Evolutionary conservation across 2,113 vertebrate species (phyloP), one percentile per base, ranked within the genome.

Genomic region (Acinonyx jubatus): DNA sequence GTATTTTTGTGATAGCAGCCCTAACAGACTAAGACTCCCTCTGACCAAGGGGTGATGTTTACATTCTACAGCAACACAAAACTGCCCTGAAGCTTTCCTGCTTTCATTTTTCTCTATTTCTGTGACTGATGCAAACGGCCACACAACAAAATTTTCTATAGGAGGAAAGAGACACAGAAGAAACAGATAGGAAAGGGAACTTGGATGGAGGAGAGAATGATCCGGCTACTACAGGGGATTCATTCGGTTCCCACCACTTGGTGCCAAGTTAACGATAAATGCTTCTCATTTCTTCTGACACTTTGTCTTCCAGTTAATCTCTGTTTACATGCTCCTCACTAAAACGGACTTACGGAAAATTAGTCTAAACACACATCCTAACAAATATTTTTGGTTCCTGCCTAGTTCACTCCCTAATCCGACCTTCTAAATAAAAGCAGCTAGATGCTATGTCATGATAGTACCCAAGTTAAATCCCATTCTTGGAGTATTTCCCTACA

Each of bases 391-490:
- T 84, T 55, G 57, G n/a, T 79, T 63, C 71, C 69, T 84, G 41
- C 13, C 63, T 45, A 50, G 5, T 93, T 65, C 79, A 63, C 21
- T 71, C 41, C 36, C 71, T 61, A 71, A 79, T 66, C 38, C 65
- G 36, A 94, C n/a, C 3, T 29, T 92, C 68, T 94, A 92, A 89
- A 91, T 74, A 76, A 83, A 63, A 88, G 65, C 14, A 88, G 33
- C 0, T 63, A 23, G 48, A 81, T 10, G 52, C 29, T 66, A 41
- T 29, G 12, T 18, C 29, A 66, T 74, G 41, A 63, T 9, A 38
- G 36, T 23, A 71, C 78, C 65, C 65, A 84, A 25, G 3, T 50
- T 65, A 92, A 91, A 74, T 66, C 23, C 45, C 45, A 74, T 2
- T 11, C 29, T 66, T 36, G 18, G 9, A 29, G 55, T 33, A 91